Percentiles rank a stretch among this genome's conserved stretches.
phyloP scores from a whole-genome alignment of 1,140 invertebrate species.

The Heliconius eleuchia region DNA sequence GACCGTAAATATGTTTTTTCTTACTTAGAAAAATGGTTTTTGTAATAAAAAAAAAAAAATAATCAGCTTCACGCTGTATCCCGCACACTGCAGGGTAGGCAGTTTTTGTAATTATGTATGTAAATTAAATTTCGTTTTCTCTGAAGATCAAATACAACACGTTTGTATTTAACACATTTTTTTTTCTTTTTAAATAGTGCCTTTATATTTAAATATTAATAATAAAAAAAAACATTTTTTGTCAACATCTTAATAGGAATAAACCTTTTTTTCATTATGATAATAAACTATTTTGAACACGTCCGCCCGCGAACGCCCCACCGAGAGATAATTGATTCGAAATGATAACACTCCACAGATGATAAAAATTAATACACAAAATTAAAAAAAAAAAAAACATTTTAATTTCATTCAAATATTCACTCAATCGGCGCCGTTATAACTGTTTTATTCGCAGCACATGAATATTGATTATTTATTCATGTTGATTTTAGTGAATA shows the following conservation, averaged over 20 bases:
- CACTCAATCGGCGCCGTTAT: conserved; percentile 40
- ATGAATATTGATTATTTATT: conserved; percentile 36
- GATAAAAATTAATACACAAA: conserved; percentile 26
- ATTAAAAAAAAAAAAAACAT: conserved; percentile 28
- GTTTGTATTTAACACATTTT: too few relatives aligned
- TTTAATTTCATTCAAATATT: conserved; percentile 42
- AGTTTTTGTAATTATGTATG: too few relatives aligned
- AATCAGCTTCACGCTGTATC: too few relatives aligned
- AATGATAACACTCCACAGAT: conserved; percentile 20
- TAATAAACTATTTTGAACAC: conserved; percentile 12
- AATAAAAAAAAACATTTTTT: background rate
- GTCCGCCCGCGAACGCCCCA: conserved; percentile 21
- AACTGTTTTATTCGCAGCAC: conserved; percentile 41
- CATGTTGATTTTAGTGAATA: conserved; percentile 41
- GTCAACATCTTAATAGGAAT: background rate
- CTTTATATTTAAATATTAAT: too few relatives aligned
- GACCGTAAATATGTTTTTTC: too few relatives aligned
- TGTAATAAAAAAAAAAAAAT: too few relatives aligned
- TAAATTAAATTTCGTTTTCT: too few relatives aligned
- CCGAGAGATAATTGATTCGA: conserved; percentile 39
- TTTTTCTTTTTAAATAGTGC: too few relatives aligned
- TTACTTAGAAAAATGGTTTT: too few relatives aligned
- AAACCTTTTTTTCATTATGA: background rate
- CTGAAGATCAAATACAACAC: too few relatives aligned
- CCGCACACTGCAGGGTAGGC: too few relatives aligned